A percentile compares a stretch with the other conserved stretches of the same genome.
Evolutionary conservation across 2,888 invertebrate genomes (phyloP).

Genomic region (Blomia tropicalis): DNA sequence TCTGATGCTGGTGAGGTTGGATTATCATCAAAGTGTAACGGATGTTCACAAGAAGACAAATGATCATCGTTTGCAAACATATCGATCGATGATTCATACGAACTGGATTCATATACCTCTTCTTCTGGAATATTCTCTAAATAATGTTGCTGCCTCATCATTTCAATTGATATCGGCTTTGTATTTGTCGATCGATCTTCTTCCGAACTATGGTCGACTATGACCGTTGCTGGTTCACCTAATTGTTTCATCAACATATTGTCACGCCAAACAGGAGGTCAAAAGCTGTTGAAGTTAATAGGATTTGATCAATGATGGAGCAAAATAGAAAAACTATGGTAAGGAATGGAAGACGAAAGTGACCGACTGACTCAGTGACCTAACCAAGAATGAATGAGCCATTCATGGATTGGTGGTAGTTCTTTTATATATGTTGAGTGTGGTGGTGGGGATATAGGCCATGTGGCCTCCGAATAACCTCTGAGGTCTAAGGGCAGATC

Average conservation of each 20-base stretch:
- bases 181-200: background rate
- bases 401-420: too few relatives aligned
- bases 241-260: too few relatives aligned
- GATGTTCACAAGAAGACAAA: background rate
- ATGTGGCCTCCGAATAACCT: too few relatives aligned
- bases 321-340: background rate
- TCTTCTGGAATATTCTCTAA: constrained; percentile 4
- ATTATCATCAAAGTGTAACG: background rate
- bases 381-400: constrained; percentile 1
- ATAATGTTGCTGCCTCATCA: background rate
- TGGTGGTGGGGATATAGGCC: too few relatives aligned
- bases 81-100: background rate
- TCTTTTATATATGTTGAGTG: too few relatives aligned
- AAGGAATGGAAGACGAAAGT: background rate
- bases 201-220: background rate
- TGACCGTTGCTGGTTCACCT: too few relatives aligned
- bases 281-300: too few relatives aligned
- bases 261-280: too few relatives aligned
- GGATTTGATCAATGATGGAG: background rate
- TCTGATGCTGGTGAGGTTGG: background rate
- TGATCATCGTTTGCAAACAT: background rate
- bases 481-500: too few relatives aligned
- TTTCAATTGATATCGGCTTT: background rate
- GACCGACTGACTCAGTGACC: constrained; percentile 20
- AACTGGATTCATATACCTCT: background rate